Percentiles rank a stretch among this genome's conserved stretches.
phyloP scores from a whole-genome alignment of 2,888 invertebrate genomes.

The Gastrophysa polygoni region DNA sequence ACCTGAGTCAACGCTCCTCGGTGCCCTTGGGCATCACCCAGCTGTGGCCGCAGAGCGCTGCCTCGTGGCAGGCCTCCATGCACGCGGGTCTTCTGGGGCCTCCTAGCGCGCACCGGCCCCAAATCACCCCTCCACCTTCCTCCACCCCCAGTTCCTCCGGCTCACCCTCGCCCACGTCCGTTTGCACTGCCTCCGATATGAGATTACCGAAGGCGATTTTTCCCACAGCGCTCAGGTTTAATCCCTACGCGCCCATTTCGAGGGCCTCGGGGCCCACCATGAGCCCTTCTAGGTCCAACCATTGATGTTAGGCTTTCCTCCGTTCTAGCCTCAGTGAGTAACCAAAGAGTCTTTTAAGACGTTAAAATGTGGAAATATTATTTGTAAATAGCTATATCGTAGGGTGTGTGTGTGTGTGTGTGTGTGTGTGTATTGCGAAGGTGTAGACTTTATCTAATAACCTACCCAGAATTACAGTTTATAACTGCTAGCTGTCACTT shows the following conservation, averaged over 20 bases:
- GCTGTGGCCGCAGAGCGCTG: constrained; percentile 57
- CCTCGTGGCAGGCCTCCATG: constrained; percentile 53
- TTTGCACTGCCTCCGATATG: constrained; percentile 53
- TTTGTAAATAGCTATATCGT: constrained; percentile 36
- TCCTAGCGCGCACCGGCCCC: constrained; percentile 53
- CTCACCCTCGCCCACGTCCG: constrained; percentile 62
- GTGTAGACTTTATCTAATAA: too few relatives aligned
- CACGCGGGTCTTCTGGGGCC: constrained; percentile 56
- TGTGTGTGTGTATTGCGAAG: too few relatives aligned
- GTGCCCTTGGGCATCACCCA: constrained; percentile 57
- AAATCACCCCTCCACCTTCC: constrained; percentile 57
- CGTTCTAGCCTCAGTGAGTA: constrained; percentile 21
- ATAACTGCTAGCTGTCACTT: too few relatives aligned
- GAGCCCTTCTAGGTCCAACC: constrained; percentile 46
- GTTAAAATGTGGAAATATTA: constrained; percentile 41
- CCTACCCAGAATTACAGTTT: too few relatives aligned
- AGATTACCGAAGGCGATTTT: constrained; percentile 59
- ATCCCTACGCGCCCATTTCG: constrained; percentile 56
- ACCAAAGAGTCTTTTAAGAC: constrained; percentile 51
- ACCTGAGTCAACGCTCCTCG: constrained; percentile 52
- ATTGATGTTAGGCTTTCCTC: constrained; percentile 41
- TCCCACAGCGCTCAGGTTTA: constrained; percentile 57
- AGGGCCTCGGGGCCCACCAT: constrained; percentile 42
- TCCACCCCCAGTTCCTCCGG: constrained; percentile 66
- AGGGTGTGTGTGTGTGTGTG: constrained; percentile 19